phyloP scores from a whole-genome alignment of 2,888 invertebrate species.

The Spicauda simplicius region DNA sequence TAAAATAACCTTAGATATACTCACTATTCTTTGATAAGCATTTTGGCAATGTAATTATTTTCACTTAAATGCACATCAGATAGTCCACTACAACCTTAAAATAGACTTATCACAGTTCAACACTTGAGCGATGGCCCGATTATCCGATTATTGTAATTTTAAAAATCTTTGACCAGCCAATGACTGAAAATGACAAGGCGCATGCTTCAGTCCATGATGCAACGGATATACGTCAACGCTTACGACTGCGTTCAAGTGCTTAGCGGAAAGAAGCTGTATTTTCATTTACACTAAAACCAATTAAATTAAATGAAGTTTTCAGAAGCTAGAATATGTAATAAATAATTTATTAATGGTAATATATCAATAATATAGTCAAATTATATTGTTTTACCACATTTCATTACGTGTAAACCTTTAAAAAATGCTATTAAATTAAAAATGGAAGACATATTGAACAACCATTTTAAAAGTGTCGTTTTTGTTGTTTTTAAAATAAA shows the following conservation, averaged over 20 bases:
- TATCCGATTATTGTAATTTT: slow-evolving; percentile 76
- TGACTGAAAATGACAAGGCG: slow-evolving; percentile 83
- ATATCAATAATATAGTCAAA: no score
- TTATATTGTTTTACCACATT: no score
- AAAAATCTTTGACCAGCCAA: slow-evolving; percentile 78
- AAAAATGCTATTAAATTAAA: no score
- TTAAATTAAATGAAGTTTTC: background rate
- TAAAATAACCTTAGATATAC: slow-evolving; percentile 78
- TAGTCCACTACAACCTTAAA: slow-evolving; percentile 80
- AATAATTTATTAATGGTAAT: no score
- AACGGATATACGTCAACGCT: slow-evolving; percentile 85
- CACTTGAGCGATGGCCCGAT: slow-evolving; percentile 79
- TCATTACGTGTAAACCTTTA: no score
- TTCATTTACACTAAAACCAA: no score
- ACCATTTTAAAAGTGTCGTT: no score
- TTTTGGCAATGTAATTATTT: slow-evolving; percentile 77
- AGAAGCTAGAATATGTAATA: background rate
- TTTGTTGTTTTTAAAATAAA: no score
- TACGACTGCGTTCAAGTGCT: slow-evolving; percentile 44
- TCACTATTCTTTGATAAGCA: slow-evolving; percentile 90
- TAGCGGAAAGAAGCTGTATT: slow-evolving; percentile 3
- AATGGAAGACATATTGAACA: no score
- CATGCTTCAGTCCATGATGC: slow-evolving; percentile 86
- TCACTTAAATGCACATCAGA: slow-evolving; percentile 82
- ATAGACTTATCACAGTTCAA: slow-evolving; percentile 79